These are phyloP conservation scores for Acholoe squamosa DNA, from an alignment of 2,888 invertebrate genomes.

Conservation along the genomic window DNA sequence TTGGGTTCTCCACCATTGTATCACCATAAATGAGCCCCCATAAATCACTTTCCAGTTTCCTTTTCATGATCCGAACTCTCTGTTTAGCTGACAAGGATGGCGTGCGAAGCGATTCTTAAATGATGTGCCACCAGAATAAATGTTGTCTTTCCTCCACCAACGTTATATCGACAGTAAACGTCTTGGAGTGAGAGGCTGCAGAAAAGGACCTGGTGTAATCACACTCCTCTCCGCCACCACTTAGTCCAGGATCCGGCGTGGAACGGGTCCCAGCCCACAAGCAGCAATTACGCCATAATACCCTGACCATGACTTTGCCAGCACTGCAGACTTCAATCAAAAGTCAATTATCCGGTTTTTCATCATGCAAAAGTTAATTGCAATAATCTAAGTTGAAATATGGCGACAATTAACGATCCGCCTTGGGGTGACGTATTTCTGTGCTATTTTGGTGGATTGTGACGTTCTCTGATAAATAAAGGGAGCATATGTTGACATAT, in stretches of 20 bases:
- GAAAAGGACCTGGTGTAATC: neutral
- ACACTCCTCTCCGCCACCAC: neutral
- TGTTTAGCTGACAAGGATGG: neutral
- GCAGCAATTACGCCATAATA: constrained; percentile 7
- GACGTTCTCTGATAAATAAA: too few relatives aligned
- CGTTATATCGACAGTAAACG: neutral
- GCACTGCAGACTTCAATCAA: constrained; percentile 35
- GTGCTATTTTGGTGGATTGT: too few relatives aligned
- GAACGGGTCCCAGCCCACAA: neutral
- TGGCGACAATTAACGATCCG: constrained; percentile 8
- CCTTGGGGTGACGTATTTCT: too few relatives aligned
- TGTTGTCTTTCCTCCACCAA: constrained; percentile 1
- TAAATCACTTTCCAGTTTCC: too few relatives aligned
- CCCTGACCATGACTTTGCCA: neutral
- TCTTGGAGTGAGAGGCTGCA: neutral
- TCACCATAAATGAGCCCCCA: too few relatives aligned
- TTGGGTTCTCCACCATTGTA: too few relatives aligned
- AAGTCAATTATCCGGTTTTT: constrained; percentile 46
- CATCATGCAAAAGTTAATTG: constrained; percentile 58
- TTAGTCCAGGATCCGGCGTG: constrained; percentile 6
- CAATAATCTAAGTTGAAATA: constrained; percentile 46
- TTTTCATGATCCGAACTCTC: too few relatives aligned
- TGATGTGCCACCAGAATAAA: neutral
- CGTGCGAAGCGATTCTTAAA: neutral
- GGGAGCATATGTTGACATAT: too few relatives aligned